Percentiles rank a stretch among this genome's conserved stretches.
Evolutionary conservation across 2,113 vertebrate species (phyloP).

Genomic region (Anser cygnoides): DNA sequence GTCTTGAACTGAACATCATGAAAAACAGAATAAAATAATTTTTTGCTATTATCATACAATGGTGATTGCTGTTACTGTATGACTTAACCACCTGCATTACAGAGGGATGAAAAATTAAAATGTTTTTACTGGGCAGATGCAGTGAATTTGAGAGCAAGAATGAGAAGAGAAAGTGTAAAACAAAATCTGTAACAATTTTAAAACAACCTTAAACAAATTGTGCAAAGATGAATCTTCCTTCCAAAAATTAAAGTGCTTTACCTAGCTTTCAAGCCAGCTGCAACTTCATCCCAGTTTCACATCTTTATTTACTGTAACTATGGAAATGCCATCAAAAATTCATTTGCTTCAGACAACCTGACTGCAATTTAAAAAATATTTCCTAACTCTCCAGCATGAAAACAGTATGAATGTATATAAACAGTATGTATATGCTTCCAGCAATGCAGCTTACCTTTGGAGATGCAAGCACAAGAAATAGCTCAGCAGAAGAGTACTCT

Average conservation of each 20-base stretch:
- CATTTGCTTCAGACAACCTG: background rate
- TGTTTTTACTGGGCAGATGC: background rate
- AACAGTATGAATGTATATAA: background rate
- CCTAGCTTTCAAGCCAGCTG: background rate
- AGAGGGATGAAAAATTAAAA: background rate
- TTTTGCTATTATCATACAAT: background rate
- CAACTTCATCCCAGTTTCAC: background rate
- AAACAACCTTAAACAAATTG: background rate
- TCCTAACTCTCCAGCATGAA: background rate
- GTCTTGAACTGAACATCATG: background rate
- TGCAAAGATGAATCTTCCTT: background rate
- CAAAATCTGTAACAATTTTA: background rate
- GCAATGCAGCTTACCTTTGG: background rate
- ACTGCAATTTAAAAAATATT: background rate
- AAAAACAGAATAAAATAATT: background rate
- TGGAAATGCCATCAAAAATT: background rate
- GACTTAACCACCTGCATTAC: background rate
- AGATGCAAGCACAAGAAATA: background rate
- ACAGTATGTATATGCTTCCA: background rate
- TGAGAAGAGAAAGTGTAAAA: background rate
- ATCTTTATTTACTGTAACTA: background rate
- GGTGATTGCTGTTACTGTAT: background rate
- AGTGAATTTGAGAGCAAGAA: background rate
- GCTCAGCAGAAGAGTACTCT: background rate
- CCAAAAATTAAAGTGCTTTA: background rate